Evolutionary conservation across 2,888 invertebrate genomes (phyloP).

Genomic region (Ceramica pisi): DNA sequence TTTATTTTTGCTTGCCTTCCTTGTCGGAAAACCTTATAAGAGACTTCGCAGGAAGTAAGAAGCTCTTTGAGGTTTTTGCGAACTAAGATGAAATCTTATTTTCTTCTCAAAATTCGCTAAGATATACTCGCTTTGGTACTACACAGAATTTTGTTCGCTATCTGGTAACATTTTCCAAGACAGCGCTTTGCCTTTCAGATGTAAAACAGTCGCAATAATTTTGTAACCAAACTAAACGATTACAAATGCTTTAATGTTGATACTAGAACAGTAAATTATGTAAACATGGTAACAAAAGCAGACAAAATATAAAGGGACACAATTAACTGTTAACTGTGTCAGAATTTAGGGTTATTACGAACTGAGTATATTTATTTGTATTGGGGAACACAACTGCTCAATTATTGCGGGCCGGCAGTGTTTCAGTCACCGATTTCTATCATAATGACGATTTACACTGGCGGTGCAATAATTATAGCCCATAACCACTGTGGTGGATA

Average conservation of each 20-base stretch:
- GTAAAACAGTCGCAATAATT: conserved; percentile 44
- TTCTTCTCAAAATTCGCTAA: conserved; percentile 9
- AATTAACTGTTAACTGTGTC: conserved; percentile 56
- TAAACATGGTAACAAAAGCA: conserved; percentile 55
- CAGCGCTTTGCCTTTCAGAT: conserved; percentile 21
- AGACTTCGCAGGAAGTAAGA: conserved; percentile 9
- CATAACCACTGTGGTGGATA: conserved; percentile 34
- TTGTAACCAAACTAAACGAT: conserved; percentile 49
- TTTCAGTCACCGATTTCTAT: conserved; percentile 65
- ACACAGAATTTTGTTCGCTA: neutral
- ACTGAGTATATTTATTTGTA: conserved; percentile 61
- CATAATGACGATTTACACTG: conserved; percentile 66
- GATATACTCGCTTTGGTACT: neutral
- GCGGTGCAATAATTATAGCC: conserved; percentile 60
- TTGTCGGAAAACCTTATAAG: conserved; percentile 13
- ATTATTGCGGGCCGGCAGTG: conserved; percentile 53
- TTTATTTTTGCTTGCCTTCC: conserved; percentile 25
- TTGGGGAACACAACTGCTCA: conserved; percentile 61
- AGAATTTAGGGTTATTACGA: conserved; percentile 64
- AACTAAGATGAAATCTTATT: conserved; percentile 1
- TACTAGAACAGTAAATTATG: conserved; percentile 52
- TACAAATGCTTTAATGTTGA: conserved; percentile 56
- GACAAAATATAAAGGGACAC: conserved; percentile 54
- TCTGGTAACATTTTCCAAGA: neutral
- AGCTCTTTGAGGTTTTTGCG: conserved; percentile 23